These are phyloP conservation scores for Sakesphorus luctuosus DNA, from an alignment of 2,113 vertebrate genomes.

Conservation along the genomic window DNA sequence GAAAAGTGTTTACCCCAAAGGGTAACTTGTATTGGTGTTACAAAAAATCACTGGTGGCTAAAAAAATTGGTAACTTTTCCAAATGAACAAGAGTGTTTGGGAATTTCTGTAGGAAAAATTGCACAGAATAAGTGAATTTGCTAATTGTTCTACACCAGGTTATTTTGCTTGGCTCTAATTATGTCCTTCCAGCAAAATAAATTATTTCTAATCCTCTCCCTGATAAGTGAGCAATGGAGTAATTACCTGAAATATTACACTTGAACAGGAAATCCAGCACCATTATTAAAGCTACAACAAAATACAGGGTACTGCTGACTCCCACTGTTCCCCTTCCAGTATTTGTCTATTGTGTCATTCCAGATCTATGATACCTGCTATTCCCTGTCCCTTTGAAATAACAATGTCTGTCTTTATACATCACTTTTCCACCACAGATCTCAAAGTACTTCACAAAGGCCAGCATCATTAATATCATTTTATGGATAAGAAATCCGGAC, in stretches of 20 bases:
- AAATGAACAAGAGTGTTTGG: background rate
- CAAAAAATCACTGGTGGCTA: background rate
- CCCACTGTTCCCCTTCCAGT: background rate
- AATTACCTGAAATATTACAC: background rate
- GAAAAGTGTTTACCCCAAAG: background rate
- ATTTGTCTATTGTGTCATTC: background rate
- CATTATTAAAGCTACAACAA: background rate
- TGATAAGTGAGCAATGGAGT: background rate
- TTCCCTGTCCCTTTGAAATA: conserved; percentile 20
- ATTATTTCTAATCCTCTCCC: background rate
- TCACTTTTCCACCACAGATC: background rate
- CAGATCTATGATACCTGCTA: conserved; percentile 3
- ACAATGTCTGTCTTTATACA: background rate
- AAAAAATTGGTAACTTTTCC: background rate
- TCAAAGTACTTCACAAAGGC: background rate
- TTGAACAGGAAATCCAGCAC: background rate
- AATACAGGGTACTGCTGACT: background rate
- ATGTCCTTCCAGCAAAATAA: background rate
- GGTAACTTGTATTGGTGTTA: background rate
- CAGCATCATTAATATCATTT: background rate
- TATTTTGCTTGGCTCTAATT: background rate
- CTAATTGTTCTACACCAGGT: background rate
- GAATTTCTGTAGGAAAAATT: background rate
- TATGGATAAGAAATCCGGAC: background rate
- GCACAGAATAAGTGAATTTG: background rate